Evolutionary conservation across 1,140 invertebrate species (phyloP), one percentile per base, ranked within the genome.

Genomic region (Argopecten irradians): DNA sequence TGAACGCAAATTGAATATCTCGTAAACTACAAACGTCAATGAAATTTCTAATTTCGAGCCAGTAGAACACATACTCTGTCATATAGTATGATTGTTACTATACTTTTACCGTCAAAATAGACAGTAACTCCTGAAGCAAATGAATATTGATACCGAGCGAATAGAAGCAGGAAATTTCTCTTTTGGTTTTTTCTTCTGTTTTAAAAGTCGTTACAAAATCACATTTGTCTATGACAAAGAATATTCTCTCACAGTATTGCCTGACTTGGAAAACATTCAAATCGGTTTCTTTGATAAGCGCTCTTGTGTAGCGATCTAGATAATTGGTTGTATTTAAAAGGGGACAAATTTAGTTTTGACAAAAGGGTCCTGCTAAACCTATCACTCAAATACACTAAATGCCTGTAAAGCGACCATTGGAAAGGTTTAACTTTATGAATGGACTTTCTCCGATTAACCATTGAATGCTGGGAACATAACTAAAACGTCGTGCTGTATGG

Each of bases 171-270:
- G 55, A 71, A 71, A 71, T 71, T 71, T 71, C 55, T 16, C 19
- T 11, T 19, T 46, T 46, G 22, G 9, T 8, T 46, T 16, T 46
- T 46, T 46, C 43, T 46, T 71, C 11, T 71, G 16, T n/a, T n/a
- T 22, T 71, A 5, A n/a, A 71, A 71, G 28, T 71, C 55, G n/a
- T 71, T 71, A 71, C 22, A 28, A 71, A 3, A n/a, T 71, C 55
- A n/a, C 55, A 71, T 71, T 71, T 71, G n/a, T 71, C 55, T 71
- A 71, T 71, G 55, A 71, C 55, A 71, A 71, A 71, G 55, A 71
- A 22, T 71, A n/a, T 71, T 71, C 55, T 28, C n/a, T 71, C 55
- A 71, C 55, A 28, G 55, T 71, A 22, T n/a, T n/a, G n/a, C 55
- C 55, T 71, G 55, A 71, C 55, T 8, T 22, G 55, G 43, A 28